A percentile compares a stretch with the other conserved stretches of the same genome.
Conservation (phyloP, 1,140 invertebrate species). For the Choristoneura fumiferana region DNA sequence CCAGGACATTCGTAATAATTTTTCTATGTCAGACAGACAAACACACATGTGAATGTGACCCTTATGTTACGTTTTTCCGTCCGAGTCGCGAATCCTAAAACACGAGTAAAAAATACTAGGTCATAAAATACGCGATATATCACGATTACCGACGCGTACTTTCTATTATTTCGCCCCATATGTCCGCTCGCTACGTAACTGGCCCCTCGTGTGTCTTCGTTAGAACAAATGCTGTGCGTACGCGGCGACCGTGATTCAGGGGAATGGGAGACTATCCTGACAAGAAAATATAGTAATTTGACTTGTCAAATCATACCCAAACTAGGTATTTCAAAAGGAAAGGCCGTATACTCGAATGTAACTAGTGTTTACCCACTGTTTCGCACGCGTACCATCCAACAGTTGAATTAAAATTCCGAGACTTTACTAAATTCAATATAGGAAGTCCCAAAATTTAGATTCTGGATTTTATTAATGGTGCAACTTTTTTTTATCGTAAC, state of each 20-base stretch:
- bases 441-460: too few species aligned
- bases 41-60: too few species aligned
- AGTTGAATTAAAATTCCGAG: too few species aligned
- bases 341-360: not conserved
- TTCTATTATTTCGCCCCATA: constrained; percentile 13
- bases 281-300: not conserved
- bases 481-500: too few species aligned
- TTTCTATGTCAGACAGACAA: too few species aligned
- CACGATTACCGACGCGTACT: constrained; percentile 12
- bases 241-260: too few species aligned
- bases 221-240: not conserved
- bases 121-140: constrained; percentile 6
- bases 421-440: too few species aligned
- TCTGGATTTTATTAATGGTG: too few species aligned
- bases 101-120: constrained; percentile 1
- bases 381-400: too few species aligned
- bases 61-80: too few species aligned
- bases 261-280: not conserved
- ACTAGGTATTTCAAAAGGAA: not conserved
- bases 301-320: not conserved
- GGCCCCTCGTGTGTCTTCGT: constrained; percentile 3
- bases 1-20: too few species aligned
- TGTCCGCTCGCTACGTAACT: not conserved
- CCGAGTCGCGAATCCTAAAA: too few species aligned
- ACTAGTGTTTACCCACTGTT: not conserved